These are phyloP conservation scores for Trichacis sp. DNA, from an alignment of 2,888 invertebrate genomes.

Conservation along the genomic window DNA sequence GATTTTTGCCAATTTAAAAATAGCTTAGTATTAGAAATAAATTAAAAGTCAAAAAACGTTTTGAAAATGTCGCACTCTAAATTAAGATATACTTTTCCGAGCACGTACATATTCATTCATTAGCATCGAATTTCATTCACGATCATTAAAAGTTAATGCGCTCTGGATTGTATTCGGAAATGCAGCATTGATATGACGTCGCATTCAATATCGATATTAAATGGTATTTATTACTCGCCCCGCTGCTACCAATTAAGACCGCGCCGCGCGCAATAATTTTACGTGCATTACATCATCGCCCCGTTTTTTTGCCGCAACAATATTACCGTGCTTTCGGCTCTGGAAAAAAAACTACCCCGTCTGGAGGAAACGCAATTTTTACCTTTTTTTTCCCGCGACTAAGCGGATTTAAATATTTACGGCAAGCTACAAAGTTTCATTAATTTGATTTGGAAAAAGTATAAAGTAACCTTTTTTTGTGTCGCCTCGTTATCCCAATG, in stretches of 20 bases:
- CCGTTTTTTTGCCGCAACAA: background rate
- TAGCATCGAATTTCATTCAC: conserved; percentile 6
- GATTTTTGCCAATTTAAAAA: too few relatives aligned
- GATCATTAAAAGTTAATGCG: conserved; percentile 31
- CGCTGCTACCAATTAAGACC: conserved; percentile 36
- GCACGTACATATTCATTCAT: conserved; percentile 9
- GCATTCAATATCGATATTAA: conserved; percentile 31
- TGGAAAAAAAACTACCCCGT: background rate
- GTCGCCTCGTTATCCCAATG: background rate
- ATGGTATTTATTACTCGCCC: conserved; percentile 33
- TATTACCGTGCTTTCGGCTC: background rate
- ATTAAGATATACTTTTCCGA: too few relatives aligned
- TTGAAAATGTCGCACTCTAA: too few relatives aligned
- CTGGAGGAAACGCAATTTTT: background rate
- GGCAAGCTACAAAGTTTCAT: background rate
- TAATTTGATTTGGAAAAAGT: background rate
- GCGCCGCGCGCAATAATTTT: conserved; percentile 34
- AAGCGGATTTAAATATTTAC: conserved; percentile 2
- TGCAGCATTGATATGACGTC: conserved; percentile 23
- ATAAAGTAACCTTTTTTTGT: background rate
- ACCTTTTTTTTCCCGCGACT: background rate
- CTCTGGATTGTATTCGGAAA: conserved; percentile 19
- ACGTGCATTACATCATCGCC: conserved; percentile 26
- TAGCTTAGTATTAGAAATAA: too few relatives aligned
- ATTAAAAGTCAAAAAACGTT: too few relatives aligned